These are phyloP conservation scores for Lucilia cuprina DNA, from an alignment of 1,140 invertebrate species.

Conservation along the genomic window DNA sequence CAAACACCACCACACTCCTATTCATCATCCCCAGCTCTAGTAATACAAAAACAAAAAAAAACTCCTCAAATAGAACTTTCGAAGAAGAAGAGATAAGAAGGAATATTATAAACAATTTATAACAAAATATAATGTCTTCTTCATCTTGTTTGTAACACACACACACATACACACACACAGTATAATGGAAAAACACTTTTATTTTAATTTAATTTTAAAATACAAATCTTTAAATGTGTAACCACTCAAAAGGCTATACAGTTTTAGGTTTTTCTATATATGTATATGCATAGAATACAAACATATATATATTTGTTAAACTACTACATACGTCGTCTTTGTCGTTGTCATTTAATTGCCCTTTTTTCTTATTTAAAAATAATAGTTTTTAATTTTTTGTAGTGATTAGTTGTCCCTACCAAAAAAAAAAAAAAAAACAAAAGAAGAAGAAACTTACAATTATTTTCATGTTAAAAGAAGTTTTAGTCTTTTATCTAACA, in stretches of 20 bases:
- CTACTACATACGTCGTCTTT: too few relatives aligned
- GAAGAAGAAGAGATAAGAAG: too few relatives aligned
- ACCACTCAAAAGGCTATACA: neutral
- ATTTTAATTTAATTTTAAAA: too few relatives aligned
- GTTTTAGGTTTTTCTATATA: neutral
- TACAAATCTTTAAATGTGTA: neutral
- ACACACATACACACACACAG: neutral
- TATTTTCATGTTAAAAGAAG: neutral
- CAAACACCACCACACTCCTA: too few relatives aligned
- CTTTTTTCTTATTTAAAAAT: neutral
- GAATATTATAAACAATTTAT: neutral
- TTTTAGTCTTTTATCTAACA: neutral
- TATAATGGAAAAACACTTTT: too few relatives aligned
- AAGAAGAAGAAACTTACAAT: neutral
- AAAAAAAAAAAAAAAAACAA: slow-evolving; percentile 23
- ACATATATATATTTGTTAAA: too few relatives aligned
- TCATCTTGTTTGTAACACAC: neutral
- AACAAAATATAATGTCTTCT: neutral
- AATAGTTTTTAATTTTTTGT: neutral
- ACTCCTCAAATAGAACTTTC: neutral
- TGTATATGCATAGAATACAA: neutral
- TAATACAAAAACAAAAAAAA: neutral
- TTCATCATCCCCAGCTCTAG: neutral
- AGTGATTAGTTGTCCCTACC: neutral
- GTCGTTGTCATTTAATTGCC: too few relatives aligned